These are phyloP conservation scores for Trichosurus vulpecula DNA, from an alignment of 2,797 vertebrate species.

Conservation along the genomic window DNA sequence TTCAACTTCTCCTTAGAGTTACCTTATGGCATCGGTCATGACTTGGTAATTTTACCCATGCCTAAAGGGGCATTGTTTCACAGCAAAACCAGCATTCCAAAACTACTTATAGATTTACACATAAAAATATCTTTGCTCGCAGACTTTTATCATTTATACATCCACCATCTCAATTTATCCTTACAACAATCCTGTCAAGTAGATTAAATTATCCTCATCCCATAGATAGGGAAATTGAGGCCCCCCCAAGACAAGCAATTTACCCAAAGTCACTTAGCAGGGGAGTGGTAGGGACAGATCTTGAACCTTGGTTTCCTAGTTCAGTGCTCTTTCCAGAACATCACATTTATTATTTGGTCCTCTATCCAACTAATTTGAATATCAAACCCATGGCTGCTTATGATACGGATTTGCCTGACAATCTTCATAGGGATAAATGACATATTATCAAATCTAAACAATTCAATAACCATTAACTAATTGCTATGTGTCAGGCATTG, in stretches of 20 bases:
- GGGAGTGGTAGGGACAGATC: neutral
- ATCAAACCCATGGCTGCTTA: neutral
- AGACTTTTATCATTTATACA: neutral
- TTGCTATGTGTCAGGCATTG: neutral
- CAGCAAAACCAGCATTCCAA: slow-evolving; percentile 2
- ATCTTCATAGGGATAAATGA: neutral
- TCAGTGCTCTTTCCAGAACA: neutral
- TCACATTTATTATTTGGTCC: neutral
- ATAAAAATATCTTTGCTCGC: neutral
- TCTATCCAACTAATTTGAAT: neutral
- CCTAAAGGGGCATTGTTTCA: neutral
- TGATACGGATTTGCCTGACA: neutral
- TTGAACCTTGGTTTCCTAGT: neutral
- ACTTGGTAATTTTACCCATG: neutral
- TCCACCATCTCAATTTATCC: neutral
- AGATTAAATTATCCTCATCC: neutral
- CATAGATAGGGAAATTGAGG: neutral
- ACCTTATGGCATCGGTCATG: neutral
- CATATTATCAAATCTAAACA: neutral
- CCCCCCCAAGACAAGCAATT: neutral
- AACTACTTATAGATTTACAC: neutral
- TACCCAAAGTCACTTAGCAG: neutral
- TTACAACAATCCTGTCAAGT: neutral
- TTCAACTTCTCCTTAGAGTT: neutral
- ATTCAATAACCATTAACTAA: neutral